phyloP scores from a whole-genome alignment of 2,113 vertebrate genomes.

The Amphiprion ocellaris region DNA sequence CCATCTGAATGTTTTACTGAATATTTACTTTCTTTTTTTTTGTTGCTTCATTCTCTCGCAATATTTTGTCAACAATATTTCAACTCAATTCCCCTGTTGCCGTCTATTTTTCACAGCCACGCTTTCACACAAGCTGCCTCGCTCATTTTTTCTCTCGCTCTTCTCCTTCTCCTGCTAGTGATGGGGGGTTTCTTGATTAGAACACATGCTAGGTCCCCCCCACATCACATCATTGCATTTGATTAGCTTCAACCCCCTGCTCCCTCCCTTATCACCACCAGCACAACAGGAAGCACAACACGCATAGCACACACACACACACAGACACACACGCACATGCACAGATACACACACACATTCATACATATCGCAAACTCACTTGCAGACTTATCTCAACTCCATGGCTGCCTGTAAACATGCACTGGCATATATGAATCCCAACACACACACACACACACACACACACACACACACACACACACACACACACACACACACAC shows the following conservation, averaged over 20 bases:
- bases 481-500: constrained; percentile 31
- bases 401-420: constrained; percentile 36
- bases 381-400: constrained; percentile 61
- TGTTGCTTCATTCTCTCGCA: not conserved
- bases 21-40: not conserved
- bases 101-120: constrained; percentile 1
- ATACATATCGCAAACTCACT: constrained; percentile 35
- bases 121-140: not conserved
- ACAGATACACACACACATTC: not conserved
- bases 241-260: constrained; percentile 73
- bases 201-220: constrained; percentile 57
- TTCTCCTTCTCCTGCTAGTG: constrained; percentile 35
- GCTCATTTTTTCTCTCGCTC: not conserved
- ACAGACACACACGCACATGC: constrained; percentile 10
- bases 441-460: constrained; percentile 28
- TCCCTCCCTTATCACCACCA: constrained; percentile 61
- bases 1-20: not conserved
- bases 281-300: constrained; percentile 62
- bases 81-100: not conserved
- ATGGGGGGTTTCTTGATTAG: constrained; percentile 60
- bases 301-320: not conserved
- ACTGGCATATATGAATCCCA: constrained; percentile 25
- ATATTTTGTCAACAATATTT: not conserved
- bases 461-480: constrained; percentile 31
- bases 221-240: constrained; percentile 75